Percentiles rank a stretch among this genome's conserved stretches.
phyloP scores from a whole-genome alignment of 2,888 invertebrate genomes.

The Drosophila neoperkinsi region DNA sequence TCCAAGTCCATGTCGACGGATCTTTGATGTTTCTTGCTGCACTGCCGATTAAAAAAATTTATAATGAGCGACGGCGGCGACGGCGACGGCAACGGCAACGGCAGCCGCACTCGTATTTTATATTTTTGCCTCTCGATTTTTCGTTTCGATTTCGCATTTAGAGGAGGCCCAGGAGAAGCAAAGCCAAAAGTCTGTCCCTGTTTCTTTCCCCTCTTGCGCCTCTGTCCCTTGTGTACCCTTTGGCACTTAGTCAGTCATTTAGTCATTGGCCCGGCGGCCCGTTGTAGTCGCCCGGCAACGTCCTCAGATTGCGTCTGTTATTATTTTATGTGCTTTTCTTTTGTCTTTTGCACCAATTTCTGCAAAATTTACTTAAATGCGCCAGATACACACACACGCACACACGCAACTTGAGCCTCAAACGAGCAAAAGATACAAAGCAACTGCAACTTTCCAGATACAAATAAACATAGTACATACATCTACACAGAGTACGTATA shows the following conservation, averaged over 20 bases:
- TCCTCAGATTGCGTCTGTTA: constrained; percentile 75
- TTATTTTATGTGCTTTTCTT: constrained; percentile 80
- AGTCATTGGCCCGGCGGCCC: constrained; percentile 72
- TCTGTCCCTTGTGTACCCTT: constrained; percentile 42
- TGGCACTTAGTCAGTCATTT: constrained; percentile 81
- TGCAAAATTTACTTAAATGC: constrained; percentile 79
- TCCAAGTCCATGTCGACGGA: constrained; percentile 63
- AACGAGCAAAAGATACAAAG: constrained; percentile 4
- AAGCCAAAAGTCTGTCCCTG: constrained; percentile 16
- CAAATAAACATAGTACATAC: constrained; percentile 25
- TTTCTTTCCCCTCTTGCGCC: constrained; percentile 1
- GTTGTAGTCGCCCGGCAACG: constrained; percentile 41
- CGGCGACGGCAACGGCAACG: constrained; percentile 17
- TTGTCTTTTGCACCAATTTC: constrained; percentile 81
- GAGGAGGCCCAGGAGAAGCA: constrained; percentile 22
- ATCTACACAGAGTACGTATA: constrained; percentile 21
- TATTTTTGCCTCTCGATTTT: constrained; percentile 74
- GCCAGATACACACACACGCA: constrained; percentile 56
- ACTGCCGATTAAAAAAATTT: constrained; percentile 77
- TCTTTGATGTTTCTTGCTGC: constrained; percentile 75
- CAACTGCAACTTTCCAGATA: constrained; percentile 31
- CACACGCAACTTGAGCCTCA: constrained; percentile 26
- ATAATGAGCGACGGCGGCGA: constrained; percentile 63
- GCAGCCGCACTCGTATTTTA: constrained; percentile 74
- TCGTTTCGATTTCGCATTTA: constrained; percentile 78